Evolutionary conservation across 2,797 vertebrate genomes (phyloP).

Genomic region (Taenioides sp.): DNA sequence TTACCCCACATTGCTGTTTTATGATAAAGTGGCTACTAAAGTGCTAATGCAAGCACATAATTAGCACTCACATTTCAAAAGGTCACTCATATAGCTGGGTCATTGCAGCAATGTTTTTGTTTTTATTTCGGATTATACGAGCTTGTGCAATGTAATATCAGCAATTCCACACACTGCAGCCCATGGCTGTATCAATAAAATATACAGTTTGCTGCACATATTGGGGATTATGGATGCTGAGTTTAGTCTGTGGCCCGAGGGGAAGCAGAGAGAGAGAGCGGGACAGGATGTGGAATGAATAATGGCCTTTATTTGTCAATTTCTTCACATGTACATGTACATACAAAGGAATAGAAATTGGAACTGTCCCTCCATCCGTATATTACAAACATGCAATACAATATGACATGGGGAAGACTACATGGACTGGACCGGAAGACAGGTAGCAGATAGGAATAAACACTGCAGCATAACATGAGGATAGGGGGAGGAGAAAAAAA

Average conservation of each 20-base stretch:
- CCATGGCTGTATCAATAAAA: slow-evolving; percentile 25
- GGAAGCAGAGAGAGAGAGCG: neutral
- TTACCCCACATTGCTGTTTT: slow-evolving; percentile 1
- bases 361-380: too few species aligned
- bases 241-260: slow-evolving; percentile 9
- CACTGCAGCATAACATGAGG: too few species aligned
- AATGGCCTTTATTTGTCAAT: too few species aligned
- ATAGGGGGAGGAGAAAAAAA: too few species aligned
- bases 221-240: slow-evolving; percentile 3
- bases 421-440: too few species aligned
- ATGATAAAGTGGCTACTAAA: slow-evolving; percentile 18
- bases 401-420: too few species aligned
- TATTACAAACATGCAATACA: too few species aligned
- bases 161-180: slow-evolving; percentile 5
- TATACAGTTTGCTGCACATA: neutral
- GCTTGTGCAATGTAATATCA: slow-evolving; percentile 8
- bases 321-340: too few species aligned
- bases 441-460: too few species aligned
- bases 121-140: neutral
- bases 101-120: neutral
- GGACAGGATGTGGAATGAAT: slow-evolving; percentile 11
- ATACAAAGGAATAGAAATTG: too few species aligned
- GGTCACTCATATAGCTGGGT: neutral
- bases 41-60: slow-evolving; percentile 27
- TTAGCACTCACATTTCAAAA: slow-evolving; percentile 7